phyloP scores from a whole-genome alignment of 2,113 vertebrate genomes.

The Pyxicephalus adspersus region DNA sequence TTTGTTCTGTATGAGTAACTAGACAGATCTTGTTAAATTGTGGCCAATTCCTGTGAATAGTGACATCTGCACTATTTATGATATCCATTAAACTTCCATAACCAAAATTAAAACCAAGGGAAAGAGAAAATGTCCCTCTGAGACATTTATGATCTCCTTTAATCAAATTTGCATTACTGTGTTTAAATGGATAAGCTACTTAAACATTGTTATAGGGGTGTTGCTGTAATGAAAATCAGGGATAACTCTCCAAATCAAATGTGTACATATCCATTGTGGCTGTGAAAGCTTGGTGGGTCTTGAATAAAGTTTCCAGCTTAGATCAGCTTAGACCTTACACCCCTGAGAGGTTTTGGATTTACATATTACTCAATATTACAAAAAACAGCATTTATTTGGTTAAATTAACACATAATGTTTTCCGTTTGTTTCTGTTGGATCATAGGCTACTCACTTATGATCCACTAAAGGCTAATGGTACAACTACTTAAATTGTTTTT shows the following conservation, averaged over 20 bases:
- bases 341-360: constrained; percentile 41
- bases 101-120: constrained; percentile 37
- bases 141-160: constrained; percentile 49
- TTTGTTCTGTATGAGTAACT: constrained; percentile 19
- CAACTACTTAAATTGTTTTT: too few relatives aligned
- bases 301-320: constrained; percentile 45
- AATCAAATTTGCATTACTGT: constrained; percentile 47
- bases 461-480: too few relatives aligned
- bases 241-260: constrained; percentile 20
- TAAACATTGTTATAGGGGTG: constrained; percentile 30
- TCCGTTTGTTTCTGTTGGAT: constrained; percentile 3
- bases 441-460: neutral
- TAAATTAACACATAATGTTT: constrained; percentile 17
- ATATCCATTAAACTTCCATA: constrained; percentile 52
- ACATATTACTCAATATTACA: constrained; percentile 22
- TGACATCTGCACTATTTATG: constrained; percentile 43
- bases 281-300: constrained; percentile 32
- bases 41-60: constrained; percentile 34
- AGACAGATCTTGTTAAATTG: constrained; percentile 46
- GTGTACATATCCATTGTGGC: constrained; percentile 7
- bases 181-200: constrained; percentile 41
- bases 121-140: constrained; percentile 25
- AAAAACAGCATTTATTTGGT: constrained; percentile 15
- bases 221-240: constrained; percentile 47
- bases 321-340: constrained; percentile 39